Base-by-base conservation (phyloP, 2,113 vertebrate genomes). In the Empidonax traillii region DNA sequence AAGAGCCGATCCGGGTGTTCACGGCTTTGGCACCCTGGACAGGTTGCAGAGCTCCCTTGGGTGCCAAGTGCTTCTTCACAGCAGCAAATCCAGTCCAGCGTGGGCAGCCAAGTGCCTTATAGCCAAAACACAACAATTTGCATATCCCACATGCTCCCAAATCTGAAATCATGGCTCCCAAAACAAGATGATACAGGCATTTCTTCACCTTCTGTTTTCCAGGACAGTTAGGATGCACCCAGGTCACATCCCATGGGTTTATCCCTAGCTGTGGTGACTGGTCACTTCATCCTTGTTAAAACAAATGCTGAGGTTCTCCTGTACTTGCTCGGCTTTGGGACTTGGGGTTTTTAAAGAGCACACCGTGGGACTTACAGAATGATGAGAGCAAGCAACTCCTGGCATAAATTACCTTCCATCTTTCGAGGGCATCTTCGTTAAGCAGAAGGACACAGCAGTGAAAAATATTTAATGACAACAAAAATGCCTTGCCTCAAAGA, bases 401-500 rank as follows among this genome's bases (percentile, higher is more conserved):
- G 73, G 87, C 2, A 2, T 73, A 85, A 96, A 92, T 91, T 85
- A 75, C 88, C 79, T 92, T 56, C 10, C 8, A 37, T 49, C 85
- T 89, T 87, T 56, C 76, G 94, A 94, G 94, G 80, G 83, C 89
- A 63, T 92, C 95, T 95, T 95, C 12, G 12, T 93, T 89, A 88
- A 75, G 94, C 77, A 93, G 91, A 91, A 96, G 90, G 90, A 94
- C 95, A 71, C 35, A n/a, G 76, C 39, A 39, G 62, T 58, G 75
- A 80, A 93, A 92, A 49, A 79, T 95, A 67, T 84, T 95, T 93
- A 93, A 97, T 63, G 88, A 79, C 93, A 79, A 71, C 81, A 89
- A 89, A 93, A 95, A 67, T 51, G 52, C 46, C 94, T 94, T 86
- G 75, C 79, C 87, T 93, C 73, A 82, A 91, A 96, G 94, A 93